A percentile compares a stretch with the other conserved stretches of the same genome.
Conservation (phyloP, 2,797 vertebrate genomes). For the Emys orbicularis region DNA sequence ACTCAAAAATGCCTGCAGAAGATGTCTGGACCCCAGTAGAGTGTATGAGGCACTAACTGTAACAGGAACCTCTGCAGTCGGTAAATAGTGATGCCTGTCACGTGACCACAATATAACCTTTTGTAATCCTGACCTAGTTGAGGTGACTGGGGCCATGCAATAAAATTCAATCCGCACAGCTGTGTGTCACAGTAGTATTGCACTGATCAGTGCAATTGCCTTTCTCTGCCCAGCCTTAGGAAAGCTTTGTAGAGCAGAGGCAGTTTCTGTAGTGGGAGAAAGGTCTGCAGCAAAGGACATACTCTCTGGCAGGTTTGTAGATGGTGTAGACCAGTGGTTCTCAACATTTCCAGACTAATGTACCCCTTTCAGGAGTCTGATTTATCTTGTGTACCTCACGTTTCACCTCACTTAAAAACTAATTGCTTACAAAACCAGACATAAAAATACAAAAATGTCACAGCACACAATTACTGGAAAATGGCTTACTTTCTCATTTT, state of each 20-base stretch:
- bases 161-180: not conserved
- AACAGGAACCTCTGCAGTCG: not conserved
- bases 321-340: not conserved
- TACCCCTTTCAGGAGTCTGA: too few relatives aligned
- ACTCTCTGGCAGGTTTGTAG: accelerated
- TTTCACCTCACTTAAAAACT: too few relatives aligned
- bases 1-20: not conserved
- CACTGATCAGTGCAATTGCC: not conserved
- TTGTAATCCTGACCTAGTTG: not conserved
- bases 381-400: too few relatives aligned
- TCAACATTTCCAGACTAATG: too few relatives aligned
- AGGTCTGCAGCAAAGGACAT: not conserved
- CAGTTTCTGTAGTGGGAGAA: not conserved
- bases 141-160: not conserved
- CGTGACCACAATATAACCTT: not conserved
- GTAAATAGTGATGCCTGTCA: not conserved
- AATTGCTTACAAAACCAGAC: too few relatives aligned
- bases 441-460: too few relatives aligned
- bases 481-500: too few relatives aligned
- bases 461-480: too few relatives aligned
- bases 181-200: not conserved
- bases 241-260: not conserved
- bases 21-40: not conserved
- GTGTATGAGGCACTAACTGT: not conserved
- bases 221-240: not conserved